Evolutionary conservation across 2,113 vertebrate species (phyloP).

Genomic region (Poeciliopsis prolifica): DNA sequence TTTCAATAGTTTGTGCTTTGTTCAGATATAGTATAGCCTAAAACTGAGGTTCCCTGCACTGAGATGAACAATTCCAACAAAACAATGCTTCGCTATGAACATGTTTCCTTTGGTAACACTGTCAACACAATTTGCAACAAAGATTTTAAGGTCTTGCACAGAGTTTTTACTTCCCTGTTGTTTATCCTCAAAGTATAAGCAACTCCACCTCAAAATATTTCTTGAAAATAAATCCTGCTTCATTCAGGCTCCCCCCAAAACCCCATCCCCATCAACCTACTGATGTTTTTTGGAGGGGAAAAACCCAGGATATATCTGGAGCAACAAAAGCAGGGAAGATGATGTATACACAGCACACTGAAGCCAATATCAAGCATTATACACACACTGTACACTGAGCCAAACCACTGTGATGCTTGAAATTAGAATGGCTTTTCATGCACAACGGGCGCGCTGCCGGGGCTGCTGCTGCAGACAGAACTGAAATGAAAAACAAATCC

Average conservation of each 20-base stretch:
- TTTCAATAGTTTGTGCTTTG: slow-evolving; percentile 41
- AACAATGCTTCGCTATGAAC: slow-evolving; percentile 53
- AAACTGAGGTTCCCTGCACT: slow-evolving; percentile 37
- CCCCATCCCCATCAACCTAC: slow-evolving; percentile 9
- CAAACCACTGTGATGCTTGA: slow-evolving; percentile 75
- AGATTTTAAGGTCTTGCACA: slow-evolving; percentile 22
- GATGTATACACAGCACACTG: slow-evolving; percentile 56
- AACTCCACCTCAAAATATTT: slow-evolving; percentile 35
- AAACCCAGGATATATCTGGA: slow-evolving; percentile 43
- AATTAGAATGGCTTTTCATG: slow-evolving; percentile 76
- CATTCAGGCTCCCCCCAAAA: slow-evolving; percentile 21
- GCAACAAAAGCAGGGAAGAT: slow-evolving; percentile 44
- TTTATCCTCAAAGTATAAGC: slow-evolving; percentile 40
- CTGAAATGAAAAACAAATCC: slow-evolving; percentile 65
- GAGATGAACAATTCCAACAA: slow-evolving; percentile 60
- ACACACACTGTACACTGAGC: slow-evolving; percentile 65
- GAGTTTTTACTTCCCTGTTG: slow-evolving; percentile 35
- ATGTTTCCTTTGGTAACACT: slow-evolving; percentile 45
- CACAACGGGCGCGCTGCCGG: no score
- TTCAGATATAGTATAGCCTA: slow-evolving; percentile 45
- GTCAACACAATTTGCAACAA: slow-evolving; percentile 46
- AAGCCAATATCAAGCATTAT: slow-evolving; percentile 64
- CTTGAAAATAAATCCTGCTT: slow-evolving; percentile 55
- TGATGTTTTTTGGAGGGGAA: slow-evolving; percentile 21
- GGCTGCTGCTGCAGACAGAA: slow-evolving; percentile 54